Percentiles rank a stretch among this genome's conserved stretches.
Evolutionary conservation across 1,140 invertebrate genomes (phyloP).

Genomic region (Lepidostoma basale): DNA sequence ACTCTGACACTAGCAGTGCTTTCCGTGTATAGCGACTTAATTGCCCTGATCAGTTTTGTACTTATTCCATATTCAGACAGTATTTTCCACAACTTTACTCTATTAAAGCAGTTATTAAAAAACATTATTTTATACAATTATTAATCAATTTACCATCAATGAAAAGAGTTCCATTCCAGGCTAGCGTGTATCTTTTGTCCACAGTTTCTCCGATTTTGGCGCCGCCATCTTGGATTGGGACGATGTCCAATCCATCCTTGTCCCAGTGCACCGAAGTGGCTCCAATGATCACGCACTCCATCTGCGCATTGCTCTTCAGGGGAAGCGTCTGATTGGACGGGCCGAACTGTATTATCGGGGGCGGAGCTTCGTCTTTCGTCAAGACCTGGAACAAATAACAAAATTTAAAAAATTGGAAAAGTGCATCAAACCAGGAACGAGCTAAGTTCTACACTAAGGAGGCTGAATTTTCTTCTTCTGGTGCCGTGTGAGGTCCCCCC

Average conservation of each 20-base stretch:
- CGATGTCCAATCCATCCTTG: constrained; percentile 69
- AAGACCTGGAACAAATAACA: constrained; percentile 66
- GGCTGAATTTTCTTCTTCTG: too few species aligned
- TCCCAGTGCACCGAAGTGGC: constrained; percentile 79
- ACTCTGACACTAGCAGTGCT: too few species aligned
- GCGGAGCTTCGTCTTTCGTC: constrained; percentile 78
- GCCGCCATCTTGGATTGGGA: constrained; percentile 42
- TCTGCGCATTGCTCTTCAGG: constrained; percentile 75
- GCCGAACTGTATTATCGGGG: constrained; percentile 88
- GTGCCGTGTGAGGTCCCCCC: too few species aligned
- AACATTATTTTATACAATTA: too few species aligned
- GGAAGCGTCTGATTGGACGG: constrained; percentile 91
- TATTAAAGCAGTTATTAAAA: too few species aligned
- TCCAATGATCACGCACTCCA: constrained; percentile 81
- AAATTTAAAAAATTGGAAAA: too few species aligned
- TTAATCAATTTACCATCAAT: constrained; percentile 81
- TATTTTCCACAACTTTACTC: too few species aligned
- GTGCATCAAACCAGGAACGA: too few species aligned
- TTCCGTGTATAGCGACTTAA: too few species aligned
- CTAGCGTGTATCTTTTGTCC: constrained; percentile 64
- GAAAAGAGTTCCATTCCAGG: constrained; percentile 74
- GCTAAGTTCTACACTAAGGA: too few species aligned
- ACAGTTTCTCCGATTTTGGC: constrained; percentile 43
- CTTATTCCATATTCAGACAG: too few species aligned
- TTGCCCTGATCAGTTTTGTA: too few species aligned